Percentiles rank a stretch among this genome's conserved stretches.
Evolutionary conservation across 2,888 invertebrate genomes (phyloP).

Genomic region (Platypus cylindrus): DNA sequence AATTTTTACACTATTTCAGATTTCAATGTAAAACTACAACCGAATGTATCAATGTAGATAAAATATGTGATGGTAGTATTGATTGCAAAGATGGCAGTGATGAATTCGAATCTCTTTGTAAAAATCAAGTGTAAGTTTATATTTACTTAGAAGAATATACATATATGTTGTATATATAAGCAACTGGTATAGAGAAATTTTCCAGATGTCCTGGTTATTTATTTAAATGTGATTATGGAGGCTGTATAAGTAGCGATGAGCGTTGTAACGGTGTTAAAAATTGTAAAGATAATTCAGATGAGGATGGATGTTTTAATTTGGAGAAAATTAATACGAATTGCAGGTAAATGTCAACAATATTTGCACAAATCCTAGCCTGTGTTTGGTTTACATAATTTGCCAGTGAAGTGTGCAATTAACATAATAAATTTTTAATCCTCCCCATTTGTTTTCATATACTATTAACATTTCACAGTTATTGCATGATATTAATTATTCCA

Average conservation of each 20-base stretch:
- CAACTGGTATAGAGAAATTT: too few relatives aligned
- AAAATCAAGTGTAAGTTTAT: slow-evolving; percentile 15
- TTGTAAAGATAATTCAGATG: slow-evolving; percentile 41
- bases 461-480: background rate
- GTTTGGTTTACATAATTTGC: too few relatives aligned
- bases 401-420: too few relatives aligned
- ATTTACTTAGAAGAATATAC: background rate
- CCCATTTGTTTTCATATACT: background rate
- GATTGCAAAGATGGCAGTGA: slow-evolving; percentile 38
- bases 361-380: slow-evolving; percentile 1
- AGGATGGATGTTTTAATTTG: slow-evolving; percentile 18
- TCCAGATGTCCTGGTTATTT: slow-evolving; percentile 34
- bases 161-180: background rate
- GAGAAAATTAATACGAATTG: slow-evolving; percentile 11
- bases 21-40: slow-evolving; percentile 24
- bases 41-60: slow-evolving; percentile 32
- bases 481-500: too few relatives aligned
- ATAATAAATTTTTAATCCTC: too few relatives aligned
- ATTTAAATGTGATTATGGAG: slow-evolving; percentile 27
- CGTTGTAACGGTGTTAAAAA: slow-evolving; percentile 40
- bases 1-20: too few relatives aligned
- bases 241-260: slow-evolving; percentile 32
- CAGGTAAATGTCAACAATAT: slow-evolving; percentile 6
- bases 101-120: slow-evolving; percentile 29
- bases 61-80: slow-evolving; percentile 35